A percentile compares a stretch with the other conserved stretches of the same genome.
phyloP scores from a whole-genome alignment of 2,113 vertebrate species.

The Brachyhypopomus occidentalis region DNA sequence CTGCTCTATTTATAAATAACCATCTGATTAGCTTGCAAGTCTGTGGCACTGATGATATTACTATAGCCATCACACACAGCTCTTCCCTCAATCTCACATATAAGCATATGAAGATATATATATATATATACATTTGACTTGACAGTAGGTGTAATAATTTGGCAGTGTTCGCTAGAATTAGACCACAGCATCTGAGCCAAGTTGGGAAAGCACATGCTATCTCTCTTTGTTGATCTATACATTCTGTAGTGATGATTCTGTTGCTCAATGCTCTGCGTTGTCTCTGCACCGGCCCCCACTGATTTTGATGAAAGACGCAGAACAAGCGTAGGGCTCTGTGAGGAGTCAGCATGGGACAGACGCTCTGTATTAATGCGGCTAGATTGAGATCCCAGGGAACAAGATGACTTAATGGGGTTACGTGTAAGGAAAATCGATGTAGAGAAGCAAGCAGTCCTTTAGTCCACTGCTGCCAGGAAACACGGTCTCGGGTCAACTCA shows the following conservation, averaged over 20 bases:
- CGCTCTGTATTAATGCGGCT: conserved; percentile 58
- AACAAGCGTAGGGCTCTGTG: conserved; percentile 27
- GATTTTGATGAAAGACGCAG: conserved; percentile 21
- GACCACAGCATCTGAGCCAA: neutral
- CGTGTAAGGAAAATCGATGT: conserved; percentile 70
- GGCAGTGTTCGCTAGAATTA: conserved; percentile 55
- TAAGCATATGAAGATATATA: conserved; percentile 9
- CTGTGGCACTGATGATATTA: conserved; percentile 64
- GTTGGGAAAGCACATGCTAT: neutral
- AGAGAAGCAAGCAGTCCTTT: conserved; percentile 46
- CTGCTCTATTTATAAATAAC: conserved; percentile 75
- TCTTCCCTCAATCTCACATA: conserved; percentile 40
- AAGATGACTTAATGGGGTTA: conserved; percentile 66
- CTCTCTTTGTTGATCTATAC: neutral
- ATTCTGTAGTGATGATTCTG: neutral
- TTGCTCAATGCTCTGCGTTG: neutral
- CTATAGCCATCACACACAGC: conserved; percentile 54
- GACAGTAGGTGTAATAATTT: conserved; percentile 49
- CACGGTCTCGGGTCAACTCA: conserved; percentile 17
- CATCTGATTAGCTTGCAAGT: conserved; percentile 71
- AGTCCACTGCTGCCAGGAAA: conserved; percentile 46
- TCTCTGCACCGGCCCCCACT: conserved; percentile 9
- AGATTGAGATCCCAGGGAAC: conserved; percentile 44
- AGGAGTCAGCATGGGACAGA: conserved; percentile 54
- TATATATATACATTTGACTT: conserved; percentile 25